Conservation (phyloP, 2,888 invertebrate genomes). For the Chloroclystis v-ata region DNA sequence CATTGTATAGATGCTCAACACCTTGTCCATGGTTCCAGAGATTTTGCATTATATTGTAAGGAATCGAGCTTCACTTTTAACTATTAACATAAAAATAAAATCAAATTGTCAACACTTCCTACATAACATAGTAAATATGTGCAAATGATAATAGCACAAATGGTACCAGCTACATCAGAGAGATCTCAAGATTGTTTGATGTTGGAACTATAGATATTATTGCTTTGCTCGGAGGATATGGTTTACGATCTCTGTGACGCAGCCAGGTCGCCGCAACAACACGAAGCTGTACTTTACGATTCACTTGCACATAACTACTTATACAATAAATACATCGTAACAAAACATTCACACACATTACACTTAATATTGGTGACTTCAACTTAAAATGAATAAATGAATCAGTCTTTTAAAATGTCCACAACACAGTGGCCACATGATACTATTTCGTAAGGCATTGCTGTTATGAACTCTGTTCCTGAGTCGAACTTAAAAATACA, state of each 20-base stretch:
- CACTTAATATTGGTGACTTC: slow-evolving; percentile 60
- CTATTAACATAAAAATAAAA: slow-evolving; percentile 6
- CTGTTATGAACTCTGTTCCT: slow-evolving; percentile 64
- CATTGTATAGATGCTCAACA: too few species aligned
- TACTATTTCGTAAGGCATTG: slow-evolving; percentile 52
- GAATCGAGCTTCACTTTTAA: slow-evolving; percentile 20
- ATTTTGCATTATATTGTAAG: neutral
- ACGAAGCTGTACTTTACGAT: slow-evolving; percentile 21
- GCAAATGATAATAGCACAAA: slow-evolving; percentile 18
- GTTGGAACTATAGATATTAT: slow-evolving; percentile 31
- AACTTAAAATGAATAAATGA: slow-evolving; percentile 75
- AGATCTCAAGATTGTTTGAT: slow-evolving; percentile 27
- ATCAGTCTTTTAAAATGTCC: slow-evolving; percentile 72
- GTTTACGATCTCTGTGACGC: slow-evolving; percentile 46
- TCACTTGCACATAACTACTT: slow-evolving; percentile 51
- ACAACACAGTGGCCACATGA: slow-evolving; percentile 40
- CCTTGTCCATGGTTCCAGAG: neutral
- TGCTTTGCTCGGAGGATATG: slow-evolving; percentile 23
- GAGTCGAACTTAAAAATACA: slow-evolving; percentile 67
- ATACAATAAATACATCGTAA: slow-evolving; percentile 55
- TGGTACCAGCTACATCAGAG: slow-evolving; percentile 36
- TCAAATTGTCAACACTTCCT: slow-evolving; percentile 10
- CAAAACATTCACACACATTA: slow-evolving; percentile 46
- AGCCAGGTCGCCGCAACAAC: slow-evolving; percentile 35
- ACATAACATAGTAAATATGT: slow-evolving; percentile 22